Evolutionary conservation across 2,888 invertebrate genomes (phyloP), one percentile per base, ranked within the genome.

Genomic region (Allygus modestus): DNA sequence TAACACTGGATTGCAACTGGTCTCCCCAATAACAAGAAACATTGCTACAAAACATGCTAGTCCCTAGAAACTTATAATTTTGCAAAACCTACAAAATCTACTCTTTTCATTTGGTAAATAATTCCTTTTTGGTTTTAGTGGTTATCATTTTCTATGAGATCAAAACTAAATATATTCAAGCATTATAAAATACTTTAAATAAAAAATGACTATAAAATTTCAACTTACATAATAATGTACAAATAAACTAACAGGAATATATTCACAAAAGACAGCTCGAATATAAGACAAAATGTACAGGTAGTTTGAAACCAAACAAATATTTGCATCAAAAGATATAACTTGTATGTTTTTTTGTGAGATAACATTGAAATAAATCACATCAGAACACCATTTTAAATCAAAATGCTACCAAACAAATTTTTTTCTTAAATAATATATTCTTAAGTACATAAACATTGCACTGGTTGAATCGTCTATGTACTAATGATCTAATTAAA

Each of bases 111-210:
- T 69, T 73, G 73, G 73, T 46, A 77, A 77, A 17, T 26, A 46
- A 43, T 20, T 26, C 51, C 51, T 46, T 77, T 77, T 77, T 77
- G 77, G 77, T 46, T 77, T 46, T 43, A 77, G 26, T 46, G 77
- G 46, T 77, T 77, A 77, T 77, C 46, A 77, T 51, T 77, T 77
- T 46, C 46, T 77, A 77, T 77, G 77, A 77, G 77, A 77, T 77
- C 77, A 77, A 77, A 77, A 37, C 77, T 77, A 77, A 41, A 77
- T 77, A 77, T 77, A 77, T 77, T 51, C 28, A 26, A 77, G 28
- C 51, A 20, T 51, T 77, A 43, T 31, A 77, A 77, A 77, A 46
- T 77, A 77, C 51, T 28, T 77, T 46, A 43, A 43, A 77, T 77
- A 77, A 46, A 73, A 77, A 77, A 46, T 28, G 37, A 77, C 51